phyloP scores from a whole-genome alignment of 2,888 invertebrate species.

The Nebria salina region DNA sequence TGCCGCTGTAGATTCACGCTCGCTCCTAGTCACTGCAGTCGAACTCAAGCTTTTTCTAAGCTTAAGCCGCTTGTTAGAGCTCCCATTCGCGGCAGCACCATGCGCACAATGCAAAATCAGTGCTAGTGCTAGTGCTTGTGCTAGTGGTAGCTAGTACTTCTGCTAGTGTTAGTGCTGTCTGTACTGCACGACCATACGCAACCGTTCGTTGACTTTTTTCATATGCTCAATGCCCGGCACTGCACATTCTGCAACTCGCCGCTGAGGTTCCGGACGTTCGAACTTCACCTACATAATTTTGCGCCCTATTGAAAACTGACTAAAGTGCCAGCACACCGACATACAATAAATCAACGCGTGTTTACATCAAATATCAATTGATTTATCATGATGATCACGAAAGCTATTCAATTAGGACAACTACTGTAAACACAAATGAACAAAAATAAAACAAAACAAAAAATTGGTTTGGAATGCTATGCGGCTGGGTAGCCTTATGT shows the following conservation, averaged over 20 bases:
- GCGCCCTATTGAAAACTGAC: background rate
- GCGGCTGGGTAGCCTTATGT: background rate
- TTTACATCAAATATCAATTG: too few species aligned
- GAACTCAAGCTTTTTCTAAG: background rate
- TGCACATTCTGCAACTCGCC: background rate
- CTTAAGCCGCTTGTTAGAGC: background rate
- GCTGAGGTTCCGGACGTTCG: background rate
- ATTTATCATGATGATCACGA: too few species aligned
- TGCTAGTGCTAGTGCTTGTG: background rate
- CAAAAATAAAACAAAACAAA: background rate
- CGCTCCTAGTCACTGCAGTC: background rate
- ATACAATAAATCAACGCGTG: too few species aligned
- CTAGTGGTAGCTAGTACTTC: too few species aligned
- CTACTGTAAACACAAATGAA: background rate
- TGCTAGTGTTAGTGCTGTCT: too few species aligned
- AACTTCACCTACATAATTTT: background rate
- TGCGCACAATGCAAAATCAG: background rate
- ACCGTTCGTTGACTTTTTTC: background rate
- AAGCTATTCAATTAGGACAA: too few species aligned
- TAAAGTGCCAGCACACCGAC: too few species aligned
- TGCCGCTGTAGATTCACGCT: background rate
- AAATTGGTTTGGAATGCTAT: background rate
- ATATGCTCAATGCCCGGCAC: background rate
- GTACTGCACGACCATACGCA: background rate
- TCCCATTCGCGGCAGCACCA: background rate